Conservation (phyloP, 2,888 invertebrate species). For the Diarsia dahlii region DNA sequence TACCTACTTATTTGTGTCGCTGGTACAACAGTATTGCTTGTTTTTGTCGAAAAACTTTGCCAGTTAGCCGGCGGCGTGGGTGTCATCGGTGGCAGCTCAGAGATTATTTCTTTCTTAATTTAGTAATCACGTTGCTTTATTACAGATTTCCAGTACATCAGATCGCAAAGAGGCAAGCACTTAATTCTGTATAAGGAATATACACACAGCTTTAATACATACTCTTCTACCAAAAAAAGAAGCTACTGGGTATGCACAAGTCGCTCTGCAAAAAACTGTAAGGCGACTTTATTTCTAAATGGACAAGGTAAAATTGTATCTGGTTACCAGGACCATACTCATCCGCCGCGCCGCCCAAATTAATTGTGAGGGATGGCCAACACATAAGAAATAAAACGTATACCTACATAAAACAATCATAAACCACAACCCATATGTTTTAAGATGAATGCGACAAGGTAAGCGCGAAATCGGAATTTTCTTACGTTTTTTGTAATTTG, state of each 20-base stretch:
- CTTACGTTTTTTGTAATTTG: too few relatives aligned
- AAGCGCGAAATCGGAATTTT: too few relatives aligned
- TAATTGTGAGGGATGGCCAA: conserved; percentile 18
- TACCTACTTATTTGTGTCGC: too few relatives aligned
- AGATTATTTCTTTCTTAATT: not conserved
- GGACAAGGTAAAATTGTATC: conserved; percentile 2
- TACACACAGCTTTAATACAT: not conserved
- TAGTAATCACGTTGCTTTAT: not conserved
- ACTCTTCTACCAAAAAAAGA: not conserved
- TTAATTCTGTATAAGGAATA: conserved; percentile 12
- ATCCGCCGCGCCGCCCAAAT: conserved; percentile 11
- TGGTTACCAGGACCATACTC: not conserved
- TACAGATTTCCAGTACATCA: conserved; percentile 23
- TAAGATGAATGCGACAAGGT: too few relatives aligned
- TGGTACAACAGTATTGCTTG: too few relatives aligned
- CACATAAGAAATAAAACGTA: conserved; percentile 27
- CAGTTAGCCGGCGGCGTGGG: too few relatives aligned
- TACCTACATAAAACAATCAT: not conserved
- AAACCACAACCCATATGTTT: too few relatives aligned
- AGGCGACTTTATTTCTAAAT: conserved; percentile 33
- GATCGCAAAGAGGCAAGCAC: conserved; percentile 1
- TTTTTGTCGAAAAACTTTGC: not conserved
- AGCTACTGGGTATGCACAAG: conserved; percentile 19
- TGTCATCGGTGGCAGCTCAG: too few relatives aligned
- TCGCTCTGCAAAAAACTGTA: conserved; percentile 24